These are phyloP conservation scores for Styela clava DNA, from an alignment of 23 tunicate genomes.

Conservation along the genomic window DNA sequence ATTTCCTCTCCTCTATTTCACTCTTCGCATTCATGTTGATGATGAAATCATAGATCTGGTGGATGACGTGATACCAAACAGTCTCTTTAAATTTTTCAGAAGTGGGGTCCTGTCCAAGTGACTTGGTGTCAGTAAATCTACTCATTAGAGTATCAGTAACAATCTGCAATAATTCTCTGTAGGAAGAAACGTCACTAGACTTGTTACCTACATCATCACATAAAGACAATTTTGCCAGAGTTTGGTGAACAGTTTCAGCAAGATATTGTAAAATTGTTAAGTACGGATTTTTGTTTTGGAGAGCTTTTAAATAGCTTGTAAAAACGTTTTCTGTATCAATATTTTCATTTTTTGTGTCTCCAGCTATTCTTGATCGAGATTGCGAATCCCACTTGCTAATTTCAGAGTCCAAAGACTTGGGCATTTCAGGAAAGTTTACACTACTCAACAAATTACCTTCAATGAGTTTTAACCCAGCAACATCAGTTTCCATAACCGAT, in stretches of 20 bases:
- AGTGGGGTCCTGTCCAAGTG: neutral
- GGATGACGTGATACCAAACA: slow-evolving; percentile 1
- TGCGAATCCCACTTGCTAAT: slow-evolving; percentile 8
- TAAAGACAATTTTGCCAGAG: neutral
- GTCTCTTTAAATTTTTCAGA: neutral
- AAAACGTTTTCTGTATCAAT: neutral
- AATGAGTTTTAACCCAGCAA: neutral
- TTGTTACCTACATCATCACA: neutral
- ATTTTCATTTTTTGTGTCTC: neutral
- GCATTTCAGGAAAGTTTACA: neutral
- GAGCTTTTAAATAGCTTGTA: neutral
- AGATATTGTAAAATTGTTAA: slow-evolving; percentile 18
- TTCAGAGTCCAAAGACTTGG: neutral
- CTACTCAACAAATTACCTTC: neutral
- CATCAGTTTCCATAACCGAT: neutral
- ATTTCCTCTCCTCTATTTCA: neutral
- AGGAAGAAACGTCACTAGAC: neutral
- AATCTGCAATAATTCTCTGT: neutral
- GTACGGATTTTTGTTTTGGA: slow-evolving; percentile 9
- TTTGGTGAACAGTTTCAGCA: neutral
- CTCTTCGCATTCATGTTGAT: neutral
- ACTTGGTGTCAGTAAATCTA: slow-evolving; percentile 9
- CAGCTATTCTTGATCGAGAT: neutral
- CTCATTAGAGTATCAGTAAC: slow-evolving; percentile 7
- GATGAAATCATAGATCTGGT: slow-evolving; percentile 12